Evolutionary conservation across 2,113 vertebrate species (phyloP), one percentile per base, ranked within the genome.

Genomic region (Pelecanoides urinatrix): DNA sequence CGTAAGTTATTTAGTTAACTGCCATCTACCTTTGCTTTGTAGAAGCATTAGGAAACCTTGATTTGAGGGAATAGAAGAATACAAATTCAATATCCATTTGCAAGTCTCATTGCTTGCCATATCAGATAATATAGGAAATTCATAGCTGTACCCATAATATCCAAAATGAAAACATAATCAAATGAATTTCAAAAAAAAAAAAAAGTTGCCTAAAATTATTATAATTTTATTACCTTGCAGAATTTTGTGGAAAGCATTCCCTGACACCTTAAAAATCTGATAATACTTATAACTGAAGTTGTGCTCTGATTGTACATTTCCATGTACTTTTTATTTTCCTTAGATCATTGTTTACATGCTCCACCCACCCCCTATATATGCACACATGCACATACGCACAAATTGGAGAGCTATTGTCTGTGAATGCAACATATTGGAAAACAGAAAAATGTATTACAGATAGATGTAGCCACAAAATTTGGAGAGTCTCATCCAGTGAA

Each of bases 341-440:
- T 85, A 63, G 27, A n/a, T 84, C 15, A 20, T 87, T 55, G 13
- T 52, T 91, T 74, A 42, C 18, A 20, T 42, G 8, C 52, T 79
- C 11, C 16, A 45, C 3, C 6, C 7, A 30, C 0, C 0, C 10
- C 11, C 4, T 56, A 8, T 13, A 23, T 18, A 50, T 1, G 2
- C 10, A 45, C 32, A 59, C 3, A 55, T 16, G 8, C 6, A 61
- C 5, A 3, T 18, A 44, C 21, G 56, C 42, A 83, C 23, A 75
- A 72, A 88, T 19, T 81, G 34, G 36, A 92, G 53, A 92, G 7
- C 18, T 93, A 20, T 53, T 88, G 4, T 92, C 84, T 89, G 25
- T 72, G 53, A 96, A 72, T 22, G 49, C 20, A 92, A 80, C 25
- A 61, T 92, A 68, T 1, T 72, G 27, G 45, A 96, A 96, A 95